phyloP scores from a whole-genome alignment of 1,140 invertebrate genomes.

The Drosophila orena region DNA sequence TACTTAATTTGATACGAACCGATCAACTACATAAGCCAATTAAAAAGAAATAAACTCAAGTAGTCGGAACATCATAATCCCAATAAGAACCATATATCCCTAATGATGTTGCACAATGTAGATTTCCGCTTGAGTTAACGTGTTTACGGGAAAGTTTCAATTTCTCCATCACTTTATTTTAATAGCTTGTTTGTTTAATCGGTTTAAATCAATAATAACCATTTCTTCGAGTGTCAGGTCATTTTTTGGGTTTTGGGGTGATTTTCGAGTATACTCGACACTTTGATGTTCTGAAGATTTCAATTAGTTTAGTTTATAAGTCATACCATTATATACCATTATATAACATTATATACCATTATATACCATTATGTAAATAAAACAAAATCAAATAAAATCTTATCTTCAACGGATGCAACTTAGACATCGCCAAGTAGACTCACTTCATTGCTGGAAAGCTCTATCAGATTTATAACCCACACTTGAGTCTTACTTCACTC shows the following conservation, averaged over 20 bases:
- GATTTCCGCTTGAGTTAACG: no score
- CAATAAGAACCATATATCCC: background rate
- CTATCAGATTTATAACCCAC: constrained; percentile 5
- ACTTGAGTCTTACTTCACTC: background rate
- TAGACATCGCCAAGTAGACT: constrained; percentile 14
- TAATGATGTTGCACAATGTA: constrained; percentile 66
- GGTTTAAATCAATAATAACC: no score
- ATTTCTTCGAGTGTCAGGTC: no score
- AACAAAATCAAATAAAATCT: constrained; percentile 11
- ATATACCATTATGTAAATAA: constrained; percentile 15
- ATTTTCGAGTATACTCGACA: constrained; percentile 41
- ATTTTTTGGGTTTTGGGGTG: no score
- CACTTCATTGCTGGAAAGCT: constrained; percentile 8
- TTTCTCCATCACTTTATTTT: no score
- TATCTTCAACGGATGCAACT: constrained; percentile 29
- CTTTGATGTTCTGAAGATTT: constrained; percentile 38
- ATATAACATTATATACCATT: no score
- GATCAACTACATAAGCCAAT: constrained; percentile 13
- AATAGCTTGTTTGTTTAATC: no score
- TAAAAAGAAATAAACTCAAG: constrained; percentile 17
- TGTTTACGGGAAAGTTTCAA: no score
- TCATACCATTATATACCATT: no score
- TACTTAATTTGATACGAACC: constrained; percentile 23
- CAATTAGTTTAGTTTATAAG: constrained; percentile 37
- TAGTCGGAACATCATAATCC: constrained; percentile 1